A percentile compares a stretch with the other conserved stretches of the same genome.
phyloP scores from a whole-genome alignment of 2,797 vertebrate species.

The Tenualosa thibaudeaui region DNA sequence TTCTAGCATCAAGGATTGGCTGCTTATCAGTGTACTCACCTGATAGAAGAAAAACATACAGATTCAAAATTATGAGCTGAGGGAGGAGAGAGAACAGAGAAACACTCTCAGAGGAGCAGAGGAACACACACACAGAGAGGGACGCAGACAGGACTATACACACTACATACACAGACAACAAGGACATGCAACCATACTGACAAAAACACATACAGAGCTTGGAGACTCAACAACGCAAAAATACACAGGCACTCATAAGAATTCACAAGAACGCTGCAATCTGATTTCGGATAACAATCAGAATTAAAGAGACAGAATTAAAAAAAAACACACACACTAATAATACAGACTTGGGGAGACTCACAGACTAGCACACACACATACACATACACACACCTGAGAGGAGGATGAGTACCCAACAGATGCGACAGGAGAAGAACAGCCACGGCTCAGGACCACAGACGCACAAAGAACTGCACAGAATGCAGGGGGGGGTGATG shows the following conservation, averaged over 20 bases:
- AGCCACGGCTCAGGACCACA: conserved; percentile 20
- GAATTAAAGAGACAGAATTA: background rate
- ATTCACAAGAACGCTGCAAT: background rate
- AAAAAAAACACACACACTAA: background rate
- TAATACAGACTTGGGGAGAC: background rate
- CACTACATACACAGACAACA: background rate
- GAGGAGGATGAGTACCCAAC: conserved; percentile 50
- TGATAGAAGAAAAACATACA: background rate
- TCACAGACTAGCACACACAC: background rate
- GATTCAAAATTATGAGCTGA: background rate
- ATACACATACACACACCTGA: background rate
- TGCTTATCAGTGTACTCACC: background rate
- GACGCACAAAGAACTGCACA: background rate
- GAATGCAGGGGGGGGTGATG: background rate
- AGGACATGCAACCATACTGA: background rate
- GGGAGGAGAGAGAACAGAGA: background rate
- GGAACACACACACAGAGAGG: background rate
- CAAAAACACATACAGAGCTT: background rate
- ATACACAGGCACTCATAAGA: background rate
- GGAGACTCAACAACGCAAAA: background rate
- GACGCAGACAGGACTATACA: conserved; percentile 20
- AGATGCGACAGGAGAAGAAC: conserved; percentile 32
- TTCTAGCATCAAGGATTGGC: background rate
- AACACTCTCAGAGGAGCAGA: background rate
- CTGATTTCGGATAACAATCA: background rate